Evolutionary conservation across 2,113 vertebrate species (phyloP).

Genomic region (Arothron firmamentum): DNA sequence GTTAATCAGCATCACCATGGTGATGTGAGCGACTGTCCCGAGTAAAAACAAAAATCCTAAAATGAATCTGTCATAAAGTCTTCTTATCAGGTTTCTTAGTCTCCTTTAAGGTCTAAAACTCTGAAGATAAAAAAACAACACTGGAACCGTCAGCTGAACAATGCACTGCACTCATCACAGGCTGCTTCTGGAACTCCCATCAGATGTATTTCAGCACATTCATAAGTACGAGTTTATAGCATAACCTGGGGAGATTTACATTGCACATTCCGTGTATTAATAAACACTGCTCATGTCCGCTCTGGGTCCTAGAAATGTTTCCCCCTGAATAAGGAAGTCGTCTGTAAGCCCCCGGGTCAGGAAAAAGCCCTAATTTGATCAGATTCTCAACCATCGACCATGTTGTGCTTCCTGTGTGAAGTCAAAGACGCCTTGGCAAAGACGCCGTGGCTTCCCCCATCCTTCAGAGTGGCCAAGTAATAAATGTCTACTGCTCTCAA

Average conservation of each 20-base stretch:
- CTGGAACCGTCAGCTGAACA: conserved; percentile 7
- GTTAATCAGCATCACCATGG: conserved; percentile 42
- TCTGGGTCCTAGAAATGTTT: neutral
- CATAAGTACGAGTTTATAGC: neutral
- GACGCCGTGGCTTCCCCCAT: no score
- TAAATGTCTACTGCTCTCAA: conserved; percentile 58
- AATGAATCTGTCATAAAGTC: neutral
- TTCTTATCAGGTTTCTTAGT: conserved; percentile 1
- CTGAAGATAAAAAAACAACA: no score
- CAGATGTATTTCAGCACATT: neutral
- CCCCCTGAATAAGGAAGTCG: neutral
- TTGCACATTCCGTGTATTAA: neutral
- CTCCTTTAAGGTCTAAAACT: conserved; percentile 26
- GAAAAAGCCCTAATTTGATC: conserved; percentile 30
- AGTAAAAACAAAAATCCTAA: conserved; percentile 29
- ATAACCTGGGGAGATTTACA: neutral
- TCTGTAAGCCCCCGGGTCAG: conserved; percentile 30
- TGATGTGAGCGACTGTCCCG: conserved; percentile 14
- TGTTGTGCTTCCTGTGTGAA: neutral
- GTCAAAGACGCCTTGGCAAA: no score
- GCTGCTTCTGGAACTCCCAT: conserved; percentile 1
- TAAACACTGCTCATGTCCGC: neutral
- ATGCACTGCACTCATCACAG: conserved; percentile 3
- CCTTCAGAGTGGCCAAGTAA: conserved; percentile 22
- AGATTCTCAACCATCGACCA: conserved; percentile 6